phyloP scores from a whole-genome alignment of 2,113 vertebrate species.

The Orycteropus afer region DNA sequence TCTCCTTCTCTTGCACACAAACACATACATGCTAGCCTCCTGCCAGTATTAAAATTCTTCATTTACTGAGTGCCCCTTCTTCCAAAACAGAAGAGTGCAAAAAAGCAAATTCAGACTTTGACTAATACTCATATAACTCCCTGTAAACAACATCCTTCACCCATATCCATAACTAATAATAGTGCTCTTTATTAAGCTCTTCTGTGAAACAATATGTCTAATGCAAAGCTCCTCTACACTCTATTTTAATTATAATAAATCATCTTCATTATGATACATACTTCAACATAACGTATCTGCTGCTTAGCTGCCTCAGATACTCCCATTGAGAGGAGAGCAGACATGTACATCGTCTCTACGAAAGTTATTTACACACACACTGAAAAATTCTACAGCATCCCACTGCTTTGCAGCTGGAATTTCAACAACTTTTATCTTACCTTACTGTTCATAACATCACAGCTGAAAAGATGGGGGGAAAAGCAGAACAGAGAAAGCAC shows the following conservation, averaged over 20 bases:
- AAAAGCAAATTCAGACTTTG: slow-evolving; percentile 87
- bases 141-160: slow-evolving; percentile 85
- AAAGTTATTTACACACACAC: slow-evolving; percentile 86
- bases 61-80: slow-evolving; percentile 73
- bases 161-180: slow-evolving; percentile 88
- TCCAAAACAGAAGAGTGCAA: slow-evolving; percentile 78
- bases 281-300: slow-evolving; percentile 82
- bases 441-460: slow-evolving; percentile 84
- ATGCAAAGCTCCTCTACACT: slow-evolving; percentile 82
- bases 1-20: background rate
- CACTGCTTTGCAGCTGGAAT: slow-evolving; percentile 83
- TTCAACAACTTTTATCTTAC: slow-evolving; percentile 90
- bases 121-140: slow-evolving; percentile 84
- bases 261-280: slow-evolving; percentile 88
- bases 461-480: slow-evolving; percentile 70
- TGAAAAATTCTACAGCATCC: slow-evolving; percentile 81
- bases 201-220: slow-evolving; percentile 85
- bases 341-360: slow-evolving; percentile 66
- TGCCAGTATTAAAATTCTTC: slow-evolving; percentile 82
- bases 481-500: slow-evolving; percentile 9
- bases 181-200: slow-evolving; percentile 87
- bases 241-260: slow-evolving; percentile 91
- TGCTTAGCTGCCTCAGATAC: slow-evolving; percentile 84
- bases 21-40: background rate
- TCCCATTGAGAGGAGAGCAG: slow-evolving; percentile 82